These are phyloP conservation scores for Amphiura filiformis DNA, from an alignment of 35 echinoderm and acorn worm genomes.

Conservation along the genomic window DNA sequence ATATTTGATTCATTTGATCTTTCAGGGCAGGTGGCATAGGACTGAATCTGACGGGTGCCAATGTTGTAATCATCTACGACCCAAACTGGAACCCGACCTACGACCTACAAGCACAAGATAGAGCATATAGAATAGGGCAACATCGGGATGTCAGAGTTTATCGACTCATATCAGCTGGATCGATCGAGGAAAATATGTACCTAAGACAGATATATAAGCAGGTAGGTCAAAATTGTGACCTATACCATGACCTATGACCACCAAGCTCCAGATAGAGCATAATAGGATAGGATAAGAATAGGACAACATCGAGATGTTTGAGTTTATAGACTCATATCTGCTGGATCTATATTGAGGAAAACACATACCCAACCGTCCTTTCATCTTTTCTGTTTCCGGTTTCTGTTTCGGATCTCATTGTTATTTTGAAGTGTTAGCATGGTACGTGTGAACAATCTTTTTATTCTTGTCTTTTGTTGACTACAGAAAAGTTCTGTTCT, in stretches of 20 bases:
- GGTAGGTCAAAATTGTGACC: conserved; percentile 30
- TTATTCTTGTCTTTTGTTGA: too few species aligned
- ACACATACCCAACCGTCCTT: too few species aligned
- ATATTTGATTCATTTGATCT: too few species aligned
- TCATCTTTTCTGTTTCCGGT: too few species aligned
- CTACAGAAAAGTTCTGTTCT: too few species aligned
- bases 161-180: conserved; percentile 78
- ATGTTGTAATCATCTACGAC: conserved; percentile 93
- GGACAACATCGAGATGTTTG: too few species aligned
- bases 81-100: conserved; percentile 96
- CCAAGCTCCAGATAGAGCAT: neutral
- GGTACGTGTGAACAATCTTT: too few species aligned
- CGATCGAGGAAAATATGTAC: conserved; percentile 98
- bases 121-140: conserved; percentile 93
- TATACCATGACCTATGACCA: neutral
- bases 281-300: too few species aligned
- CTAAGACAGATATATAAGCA: conserved; percentile 92
- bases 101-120: conserved; percentile 91
- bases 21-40: conserved; percentile 91
- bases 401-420: too few species aligned
- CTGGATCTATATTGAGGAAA: too few species aligned
- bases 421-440: too few species aligned
- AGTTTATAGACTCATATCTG: too few species aligned
- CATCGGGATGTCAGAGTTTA: conserved; percentile 92
- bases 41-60: conserved; percentile 92